These are phyloP conservation scores for Zygaena filipendulae DNA, from an alignment of 2,888 invertebrate species.

Conservation along the genomic window DNA sequence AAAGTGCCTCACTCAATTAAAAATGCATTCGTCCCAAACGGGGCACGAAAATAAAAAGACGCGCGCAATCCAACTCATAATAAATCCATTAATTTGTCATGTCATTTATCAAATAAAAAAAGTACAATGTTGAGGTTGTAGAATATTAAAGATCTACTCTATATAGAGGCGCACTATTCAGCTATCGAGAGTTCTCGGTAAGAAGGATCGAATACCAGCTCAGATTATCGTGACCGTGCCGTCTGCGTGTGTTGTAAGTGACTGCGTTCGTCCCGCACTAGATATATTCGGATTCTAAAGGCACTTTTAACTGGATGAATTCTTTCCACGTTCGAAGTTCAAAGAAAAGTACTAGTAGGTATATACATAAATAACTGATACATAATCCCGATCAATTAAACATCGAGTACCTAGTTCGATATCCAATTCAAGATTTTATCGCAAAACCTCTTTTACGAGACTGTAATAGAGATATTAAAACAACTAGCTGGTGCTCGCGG, in stretches of 20 bases:
- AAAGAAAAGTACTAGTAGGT: too few species aligned
- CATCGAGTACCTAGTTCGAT: too few species aligned
- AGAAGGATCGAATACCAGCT: slow-evolving; percentile 47
- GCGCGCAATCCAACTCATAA: slow-evolving; percentile 56
- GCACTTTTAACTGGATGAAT: neutral
- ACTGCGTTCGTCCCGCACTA: slow-evolving; percentile 29
- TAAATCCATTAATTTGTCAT: slow-evolving; percentile 69
- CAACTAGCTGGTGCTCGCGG: too few species aligned
- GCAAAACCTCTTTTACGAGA: too few species aligned
- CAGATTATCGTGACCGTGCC: slow-evolving; percentile 48
- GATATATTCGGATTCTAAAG: slow-evolving; percentile 29
- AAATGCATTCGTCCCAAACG: slow-evolving; percentile 67
- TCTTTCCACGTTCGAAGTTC: neutral
- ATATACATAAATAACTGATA: too few species aligned
- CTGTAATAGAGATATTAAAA: too few species aligned
- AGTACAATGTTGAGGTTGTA: slow-evolving; percentile 35
- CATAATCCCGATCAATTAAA: too few species aligned
- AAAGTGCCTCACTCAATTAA: slow-evolving; percentile 68
- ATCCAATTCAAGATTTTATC: too few species aligned
- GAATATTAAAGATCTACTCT: slow-evolving; percentile 37
- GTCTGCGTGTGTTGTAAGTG: slow-evolving; percentile 49
- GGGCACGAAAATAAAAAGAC: slow-evolving; percentile 53
- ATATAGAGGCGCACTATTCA: slow-evolving; percentile 30
- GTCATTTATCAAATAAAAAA: slow-evolving; percentile 59
- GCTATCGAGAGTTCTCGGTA: slow-evolving; percentile 40